Evolutionary conservation across 1,140 invertebrate species (phyloP).

Genomic region (Schlechtendalia chinensis): DNA sequence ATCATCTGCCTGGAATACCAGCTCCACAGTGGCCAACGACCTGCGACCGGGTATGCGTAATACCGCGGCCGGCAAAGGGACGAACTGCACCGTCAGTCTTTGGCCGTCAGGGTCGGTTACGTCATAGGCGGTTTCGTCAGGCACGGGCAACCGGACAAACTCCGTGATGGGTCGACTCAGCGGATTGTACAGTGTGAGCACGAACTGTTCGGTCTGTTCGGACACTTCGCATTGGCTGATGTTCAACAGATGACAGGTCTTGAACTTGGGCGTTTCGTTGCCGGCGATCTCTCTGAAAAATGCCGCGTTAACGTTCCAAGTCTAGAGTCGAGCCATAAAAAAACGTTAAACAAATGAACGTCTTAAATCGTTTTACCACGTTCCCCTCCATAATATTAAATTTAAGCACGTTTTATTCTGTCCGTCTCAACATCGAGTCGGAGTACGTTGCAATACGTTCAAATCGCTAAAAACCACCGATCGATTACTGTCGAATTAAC

Average conservation of each 20-base stretch:
- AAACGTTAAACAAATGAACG: neutral
- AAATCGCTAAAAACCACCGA: too few species aligned
- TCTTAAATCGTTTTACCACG: too few species aligned
- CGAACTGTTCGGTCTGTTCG: slow-evolving; percentile 57
- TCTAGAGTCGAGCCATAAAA: too few species aligned
- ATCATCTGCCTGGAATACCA: slow-evolving; percentile 58
- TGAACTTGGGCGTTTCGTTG: neutral
- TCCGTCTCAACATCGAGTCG: too few species aligned
- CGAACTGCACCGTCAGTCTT: slow-evolving; percentile 54
- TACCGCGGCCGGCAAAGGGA: slow-evolving; percentile 56
- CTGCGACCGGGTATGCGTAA: slow-evolving; percentile 56
- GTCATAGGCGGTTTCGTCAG: slow-evolving; percentile 43
- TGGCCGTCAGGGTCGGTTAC: slow-evolving; percentile 52
- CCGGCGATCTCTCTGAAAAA: neutral
- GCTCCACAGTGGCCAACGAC: slow-evolving; percentile 55
- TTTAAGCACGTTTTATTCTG: too few species aligned
- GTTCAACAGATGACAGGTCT: slow-evolving; percentile 57
- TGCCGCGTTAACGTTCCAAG: neutral
- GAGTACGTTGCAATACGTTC: too few species aligned
- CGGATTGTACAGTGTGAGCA: slow-evolving; percentile 60
- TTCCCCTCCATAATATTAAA: too few species aligned
- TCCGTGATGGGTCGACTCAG: slow-evolving; percentile 53
- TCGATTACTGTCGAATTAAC: too few species aligned
- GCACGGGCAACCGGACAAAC: slow-evolving; percentile 53
- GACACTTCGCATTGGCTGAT: slow-evolving; percentile 60